Percentiles rank a stretch among this genome's conserved stretches.
Evolutionary conservation across 2,888 invertebrate species (phyloP).

Genomic region (Nomada hirtipes): DNA sequence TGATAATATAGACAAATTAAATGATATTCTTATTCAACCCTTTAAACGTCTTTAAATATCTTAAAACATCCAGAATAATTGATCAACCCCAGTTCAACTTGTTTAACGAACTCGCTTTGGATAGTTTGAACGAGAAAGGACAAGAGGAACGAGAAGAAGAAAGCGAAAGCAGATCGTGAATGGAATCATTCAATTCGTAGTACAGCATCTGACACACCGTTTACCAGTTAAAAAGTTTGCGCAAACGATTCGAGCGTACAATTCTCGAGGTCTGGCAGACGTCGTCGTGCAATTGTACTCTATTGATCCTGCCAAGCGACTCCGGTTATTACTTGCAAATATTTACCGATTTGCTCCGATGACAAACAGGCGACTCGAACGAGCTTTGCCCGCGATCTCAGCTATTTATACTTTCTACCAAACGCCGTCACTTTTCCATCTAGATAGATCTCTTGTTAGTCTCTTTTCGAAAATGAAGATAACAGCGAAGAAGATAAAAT

Average conservation of each 20-base stretch:
- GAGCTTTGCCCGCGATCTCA: slow-evolving; percentile 37
- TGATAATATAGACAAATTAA: too few species aligned
- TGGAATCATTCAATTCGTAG: background rate
- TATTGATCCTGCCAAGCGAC: slow-evolving; percentile 54
- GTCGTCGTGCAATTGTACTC: slow-evolving; percentile 45
- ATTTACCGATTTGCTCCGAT: slow-evolving; percentile 52
- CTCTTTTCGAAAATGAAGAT: background rate
- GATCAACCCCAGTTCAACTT: too few species aligned
- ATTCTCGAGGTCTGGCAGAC: slow-evolving; percentile 15
- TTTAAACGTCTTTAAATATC: too few species aligned
- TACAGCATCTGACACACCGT: slow-evolving; percentile 6
- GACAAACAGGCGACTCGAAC: slow-evolving; percentile 45
- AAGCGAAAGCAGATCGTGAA: background rate
- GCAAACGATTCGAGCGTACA: slow-evolving; percentile 32
- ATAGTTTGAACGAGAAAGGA: too few species aligned
- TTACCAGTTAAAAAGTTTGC: slow-evolving; percentile 46
- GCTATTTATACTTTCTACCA: slow-evolving; percentile 32
- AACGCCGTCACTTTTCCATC: background rate
- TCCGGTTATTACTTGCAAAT: slow-evolving; percentile 59
- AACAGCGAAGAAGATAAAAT: background rate
- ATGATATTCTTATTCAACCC: too few species aligned
- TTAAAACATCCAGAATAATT: too few species aligned
- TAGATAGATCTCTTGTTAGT: background rate
- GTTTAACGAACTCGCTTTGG: too few species aligned
- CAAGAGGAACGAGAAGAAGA: background rate